Conservation (phyloP, 2,797 vertebrate species). For the Morus bassanus region DNA sequence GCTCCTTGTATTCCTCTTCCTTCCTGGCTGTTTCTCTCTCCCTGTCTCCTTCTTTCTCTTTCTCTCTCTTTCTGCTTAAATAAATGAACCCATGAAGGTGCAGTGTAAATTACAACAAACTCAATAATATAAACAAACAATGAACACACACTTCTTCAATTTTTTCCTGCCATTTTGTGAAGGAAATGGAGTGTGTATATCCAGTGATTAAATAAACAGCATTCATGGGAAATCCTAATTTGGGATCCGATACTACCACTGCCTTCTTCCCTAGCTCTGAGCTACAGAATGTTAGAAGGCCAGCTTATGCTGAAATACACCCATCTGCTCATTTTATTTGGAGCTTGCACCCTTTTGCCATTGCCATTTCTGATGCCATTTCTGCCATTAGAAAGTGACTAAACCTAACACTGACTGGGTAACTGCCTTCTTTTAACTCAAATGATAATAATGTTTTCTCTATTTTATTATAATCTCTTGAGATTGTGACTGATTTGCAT, state of each 20-base stretch:
- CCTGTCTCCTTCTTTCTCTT: background rate
- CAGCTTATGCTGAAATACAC: background rate
- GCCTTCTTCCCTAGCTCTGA: background rate
- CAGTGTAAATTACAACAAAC: background rate
- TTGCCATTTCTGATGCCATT: background rate
- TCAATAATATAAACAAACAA: background rate
- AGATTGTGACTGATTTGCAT: slow-evolving; percentile 78
- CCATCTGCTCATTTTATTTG: background rate
- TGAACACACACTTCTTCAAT: background rate
- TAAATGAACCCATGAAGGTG: background rate
- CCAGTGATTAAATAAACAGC: slow-evolving; percentile 34
- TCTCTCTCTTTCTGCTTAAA: background rate
- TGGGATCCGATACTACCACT: background rate
- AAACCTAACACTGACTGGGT: slow-evolving; percentile 45
- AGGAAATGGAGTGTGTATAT: slow-evolving; percentile 39
- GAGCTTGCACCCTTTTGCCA: background rate
- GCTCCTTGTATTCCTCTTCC: background rate
- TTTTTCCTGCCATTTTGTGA: slow-evolving; percentile 38
- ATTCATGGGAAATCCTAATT: slow-evolving; percentile 31
- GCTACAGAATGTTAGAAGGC: background rate
- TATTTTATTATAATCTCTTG: slow-evolving; percentile 78
- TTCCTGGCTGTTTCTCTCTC: background rate
- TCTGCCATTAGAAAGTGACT: slow-evolving; percentile 5
- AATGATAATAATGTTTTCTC: slow-evolving; percentile 77
- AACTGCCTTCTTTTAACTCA: slow-evolving; percentile 63